Base-by-base conservation (phyloP, 2,113 vertebrate genomes). In the Rissa tridactyla region DNA sequence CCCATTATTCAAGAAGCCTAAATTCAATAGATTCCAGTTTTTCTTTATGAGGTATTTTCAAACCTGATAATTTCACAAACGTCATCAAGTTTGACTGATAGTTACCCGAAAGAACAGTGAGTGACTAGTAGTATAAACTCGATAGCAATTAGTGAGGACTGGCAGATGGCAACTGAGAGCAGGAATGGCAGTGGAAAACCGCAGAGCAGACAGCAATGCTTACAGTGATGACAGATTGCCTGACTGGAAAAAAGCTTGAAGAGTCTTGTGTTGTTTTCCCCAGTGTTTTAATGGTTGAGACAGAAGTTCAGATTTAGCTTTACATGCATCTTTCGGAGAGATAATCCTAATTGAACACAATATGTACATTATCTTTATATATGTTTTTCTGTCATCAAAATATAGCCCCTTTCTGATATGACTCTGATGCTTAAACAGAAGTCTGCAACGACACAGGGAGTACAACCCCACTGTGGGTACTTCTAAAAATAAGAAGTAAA, bases 151-250 rank as follows among this genome's bases (percentile, higher is more conserved):
- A 97, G 84, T 46, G 58, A 89, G 97, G 91, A 58, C 54, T 34
- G 54, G 71, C 97, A 98, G 97, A 97, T 98, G 97, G 97, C 95
- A 89, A 75, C 49, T 81, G 76, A 95, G 86, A 64, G 79, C 86
- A 95, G 88, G 77, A 94, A 79, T 96, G 90, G 89, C 91, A 81
- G 55, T 62, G 62, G 82, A 92, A 97, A 97, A 91, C 14, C 13
- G 0, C 86, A 78, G 86, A 97, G 60, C 90, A 96, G 94, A 94
- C 90, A 97, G 89, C 58, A 88, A 26, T 81, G 84, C 78, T 97
- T 95, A 66, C 71, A 85, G 38, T 69, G 91, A 94, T 96, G 95
- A 97, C 97, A 98, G 96, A 97, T 95, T 97, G 94, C 75, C 68
- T 97, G 78, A 66, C 49, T 90, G 46, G 47, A 91, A 96, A 95